Evolutionary conservation across 2,888 invertebrate species (phyloP), one percentile per base, ranked within the genome.

Genomic region (Cryptocephalus moraei): DNA sequence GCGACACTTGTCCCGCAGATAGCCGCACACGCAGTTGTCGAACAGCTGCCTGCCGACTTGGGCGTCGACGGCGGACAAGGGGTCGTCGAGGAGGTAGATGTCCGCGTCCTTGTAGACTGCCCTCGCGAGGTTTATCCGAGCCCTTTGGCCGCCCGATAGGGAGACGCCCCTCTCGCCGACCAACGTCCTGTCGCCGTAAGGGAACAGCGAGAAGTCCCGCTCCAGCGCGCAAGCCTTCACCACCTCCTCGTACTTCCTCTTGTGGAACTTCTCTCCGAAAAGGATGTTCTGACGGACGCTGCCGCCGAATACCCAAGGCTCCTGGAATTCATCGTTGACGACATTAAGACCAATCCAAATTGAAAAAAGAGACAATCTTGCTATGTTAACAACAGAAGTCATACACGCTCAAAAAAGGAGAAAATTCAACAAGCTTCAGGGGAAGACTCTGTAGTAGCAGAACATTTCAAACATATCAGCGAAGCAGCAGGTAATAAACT

Each of bases 271-370:
- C 62, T 78, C 79, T 0, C 93, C 94, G 68, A 96, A 95, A 1
- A 91, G 67, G 54, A 96, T 90, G 68, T 96, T 96, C 62, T 94
- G 91, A n/a, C 87, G 76, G 0, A 96, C 82, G 51, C 87, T 87
- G 22, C 81, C 83, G 47, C 81, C 81, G 61, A 86, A 86, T 0
- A 86, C 64, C 91, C 91, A 92, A 0, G 92, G 86, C 62, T 91
- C 85, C 67, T 91, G 90, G 87, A 22, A 22, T 22, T 2, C 3
- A 6, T 22, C 22, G 22, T 22, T 22, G n/a, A n/a, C n/a, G n/a
- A n/a, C n/a, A n/a, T n/a, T n/a, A n/a, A n/a, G n/a, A n/a, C n/a
- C n/a, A n/a, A n/a, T n/a, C n/a, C n/a, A n/a, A n/a, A n/a, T n/a
- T n/a, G n/a, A n/a, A n/a, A n/a, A n/a, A n/a, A n/a, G n/a, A n/a